A percentile compares a stretch with the other conserved stretches of the same genome.
Conservation (phyloP, 2,888 invertebrate species). For the Mesochorus sp. region DNA sequence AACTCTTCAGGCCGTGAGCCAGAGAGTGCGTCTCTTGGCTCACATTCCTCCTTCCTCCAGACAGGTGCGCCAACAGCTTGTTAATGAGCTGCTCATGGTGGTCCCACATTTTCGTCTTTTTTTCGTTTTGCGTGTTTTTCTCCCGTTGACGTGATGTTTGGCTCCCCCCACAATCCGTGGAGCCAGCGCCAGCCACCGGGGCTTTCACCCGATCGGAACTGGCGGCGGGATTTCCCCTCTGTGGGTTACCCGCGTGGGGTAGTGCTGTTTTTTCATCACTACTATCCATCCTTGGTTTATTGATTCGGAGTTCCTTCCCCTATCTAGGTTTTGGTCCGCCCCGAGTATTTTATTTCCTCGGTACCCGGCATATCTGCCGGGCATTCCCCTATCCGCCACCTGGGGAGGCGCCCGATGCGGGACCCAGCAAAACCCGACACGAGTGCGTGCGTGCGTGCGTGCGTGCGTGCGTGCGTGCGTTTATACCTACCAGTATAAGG, state of each 20-base stretch:
- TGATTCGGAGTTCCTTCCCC: background rate
- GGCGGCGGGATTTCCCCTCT: conserved; percentile 44
- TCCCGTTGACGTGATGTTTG: conserved; percentile 88
- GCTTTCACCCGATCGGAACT: conserved; percentile 58
- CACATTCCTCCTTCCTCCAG: too few species aligned
- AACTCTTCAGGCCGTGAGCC: too few species aligned
- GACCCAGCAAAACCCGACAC: background rate
- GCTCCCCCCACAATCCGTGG: conserved; percentile 56
- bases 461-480: conserved; percentile 15
- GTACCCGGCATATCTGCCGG: conserved; percentile 14
- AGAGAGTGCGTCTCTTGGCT: too few species aligned
- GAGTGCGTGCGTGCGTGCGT: background rate
- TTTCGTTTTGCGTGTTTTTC: background rate
- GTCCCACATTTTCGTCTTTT: background rate
- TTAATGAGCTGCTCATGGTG: too few species aligned
- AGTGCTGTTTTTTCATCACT: background rate
- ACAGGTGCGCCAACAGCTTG: too few species aligned
- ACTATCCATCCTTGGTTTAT: background rate
- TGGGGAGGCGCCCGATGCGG: conserved; percentile 25
- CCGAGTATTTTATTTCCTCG: conserved; percentile 14
- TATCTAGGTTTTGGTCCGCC: conserved; percentile 12
- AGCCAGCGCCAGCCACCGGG: conserved; percentile 53
- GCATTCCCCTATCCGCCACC: conserved; percentile 34
- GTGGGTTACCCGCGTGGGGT: conserved; percentile 31
- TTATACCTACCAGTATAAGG: background rate